Percentiles rank a stretch among this genome's conserved stretches.
Evolutionary conservation across 2,888 invertebrate genomes (phyloP).

Genomic region (Charanyca ferruginea): DNA sequence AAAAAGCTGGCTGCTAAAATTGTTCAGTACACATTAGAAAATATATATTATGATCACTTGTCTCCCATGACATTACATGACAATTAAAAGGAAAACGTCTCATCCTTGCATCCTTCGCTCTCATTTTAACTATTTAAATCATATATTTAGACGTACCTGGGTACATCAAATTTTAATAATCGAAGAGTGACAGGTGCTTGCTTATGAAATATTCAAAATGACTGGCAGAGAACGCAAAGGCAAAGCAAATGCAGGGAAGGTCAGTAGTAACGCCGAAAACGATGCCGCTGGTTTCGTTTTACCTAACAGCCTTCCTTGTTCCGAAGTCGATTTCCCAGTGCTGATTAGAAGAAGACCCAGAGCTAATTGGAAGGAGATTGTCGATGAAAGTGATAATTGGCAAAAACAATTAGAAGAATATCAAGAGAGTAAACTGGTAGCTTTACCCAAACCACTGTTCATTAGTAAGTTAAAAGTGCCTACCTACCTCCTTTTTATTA

Average conservation of each 20-base stretch:
- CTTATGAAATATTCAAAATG: slow-evolving; percentile 66
- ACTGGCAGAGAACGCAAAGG: slow-evolving; percentile 81
- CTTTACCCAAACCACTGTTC: slow-evolving; percentile 75
- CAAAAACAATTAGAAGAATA: slow-evolving; percentile 76
- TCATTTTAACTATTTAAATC: no score
- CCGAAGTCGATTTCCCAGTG: slow-evolving; percentile 83
- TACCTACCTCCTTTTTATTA: not conserved
- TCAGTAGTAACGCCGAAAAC: slow-evolving; percentile 62
- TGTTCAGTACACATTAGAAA: not conserved
- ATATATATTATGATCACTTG: not conserved
- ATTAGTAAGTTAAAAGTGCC: slow-evolving; percentile 71
- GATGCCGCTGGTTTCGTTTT: slow-evolving; percentile 78
- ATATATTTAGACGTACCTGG: not conserved
- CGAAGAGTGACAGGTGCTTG: not conserved
- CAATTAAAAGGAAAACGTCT: not conserved
- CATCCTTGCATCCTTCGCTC: no score
- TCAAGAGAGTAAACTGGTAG: slow-evolving; percentile 71
- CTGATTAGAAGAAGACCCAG: slow-evolving; percentile 68
- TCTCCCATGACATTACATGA: slow-evolving; percentile 1
- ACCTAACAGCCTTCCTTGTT: slow-evolving; percentile 84
- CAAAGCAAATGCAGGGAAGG: slow-evolving; percentile 75
- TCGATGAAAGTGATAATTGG: slow-evolving; percentile 76
- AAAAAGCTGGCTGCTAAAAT: slow-evolving; percentile 23
- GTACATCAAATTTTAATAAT: not conserved
- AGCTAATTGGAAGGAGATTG: slow-evolving; percentile 81